A percentile compares a stretch with the other conserved stretches of the same genome.
These are phyloP conservation scores for Neolamprologus sp. DNA, from an alignment of 2,113 vertebrate genomes.

Conservation along the genomic window DNA sequence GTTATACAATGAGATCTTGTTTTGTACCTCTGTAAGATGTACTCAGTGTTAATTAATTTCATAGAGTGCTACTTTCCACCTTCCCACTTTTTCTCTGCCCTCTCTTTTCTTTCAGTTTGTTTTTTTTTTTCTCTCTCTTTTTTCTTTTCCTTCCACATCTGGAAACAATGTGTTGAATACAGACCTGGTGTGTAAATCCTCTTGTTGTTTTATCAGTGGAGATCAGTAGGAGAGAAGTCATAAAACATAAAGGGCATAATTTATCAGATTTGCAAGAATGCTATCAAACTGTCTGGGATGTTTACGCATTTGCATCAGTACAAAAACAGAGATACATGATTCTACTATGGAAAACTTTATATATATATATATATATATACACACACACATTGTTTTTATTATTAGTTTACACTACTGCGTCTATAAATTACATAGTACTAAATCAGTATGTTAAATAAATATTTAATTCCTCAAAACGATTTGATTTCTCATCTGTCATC, in stretches of 20 bases:
- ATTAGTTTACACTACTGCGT: background rate
- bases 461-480: background rate
- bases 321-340: no score
- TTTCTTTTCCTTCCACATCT: conserved; percentile 57
- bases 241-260: conserved; percentile 64
- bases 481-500: background rate
- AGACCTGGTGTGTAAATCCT: conserved; percentile 63
- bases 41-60: background rate
- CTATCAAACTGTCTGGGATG: conserved; percentile 17
- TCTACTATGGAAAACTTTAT: no score
- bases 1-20: background rate
- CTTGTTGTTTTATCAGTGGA: conserved; percentile 55
- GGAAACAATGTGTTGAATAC: conserved; percentile 65
- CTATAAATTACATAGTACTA: background rate
- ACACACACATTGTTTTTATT: background rate
- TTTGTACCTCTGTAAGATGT: background rate
- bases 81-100: background rate
- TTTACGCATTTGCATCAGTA: background rate
- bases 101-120: background rate
- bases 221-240: conserved; percentile 64
- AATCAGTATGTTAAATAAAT: background rate
- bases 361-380: rapidly evolving
- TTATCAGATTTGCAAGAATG: conserved; percentile 47
- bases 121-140: background rate
- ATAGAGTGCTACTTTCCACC: background rate